A percentile compares a stretch with the other conserved stretches of the same genome.
phyloP scores from a whole-genome alignment of 2,888 invertebrate genomes.

The Drosophila anomalipes region DNA sequence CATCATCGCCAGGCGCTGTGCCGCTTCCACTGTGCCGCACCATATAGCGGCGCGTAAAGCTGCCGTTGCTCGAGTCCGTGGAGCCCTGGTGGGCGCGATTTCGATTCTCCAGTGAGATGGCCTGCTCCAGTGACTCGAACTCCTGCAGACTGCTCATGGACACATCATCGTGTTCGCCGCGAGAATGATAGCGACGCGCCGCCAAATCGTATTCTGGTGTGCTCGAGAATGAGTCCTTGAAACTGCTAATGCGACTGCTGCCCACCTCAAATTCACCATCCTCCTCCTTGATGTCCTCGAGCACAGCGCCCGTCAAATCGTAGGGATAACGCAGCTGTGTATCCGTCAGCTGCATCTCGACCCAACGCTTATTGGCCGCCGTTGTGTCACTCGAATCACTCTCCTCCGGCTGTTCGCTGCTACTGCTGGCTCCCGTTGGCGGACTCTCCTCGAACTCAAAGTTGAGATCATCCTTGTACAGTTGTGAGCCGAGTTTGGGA shows the following conservation, averaged over 20 bases:
- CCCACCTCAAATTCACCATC: conserved; percentile 96
- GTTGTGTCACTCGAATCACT: conserved; percentile 89
- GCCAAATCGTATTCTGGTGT: conserved; percentile 96
- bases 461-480: conserved; percentile 87
- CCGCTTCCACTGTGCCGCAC: conserved; percentile 88
- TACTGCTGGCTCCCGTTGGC: conserved; percentile 84
- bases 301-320: conserved; percentile 92
- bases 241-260: conserved; percentile 89
- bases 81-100: conserved; percentile 89
- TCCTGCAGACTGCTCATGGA: conserved; percentile 97
- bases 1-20: conserved; percentile 88
- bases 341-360: conserved; percentile 93
- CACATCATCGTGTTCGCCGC: conserved; percentile 93
- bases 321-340: conserved; percentile 89
- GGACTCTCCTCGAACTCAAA: conserved; percentile 91
- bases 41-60: conserved; percentile 90
- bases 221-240: conserved; percentile 95
- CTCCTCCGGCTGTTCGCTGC: conserved; percentile 83
- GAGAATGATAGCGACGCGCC: conserved; percentile 92
- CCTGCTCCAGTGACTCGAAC: conserved; percentile 95
- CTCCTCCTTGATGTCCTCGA: conserved; percentile 97
- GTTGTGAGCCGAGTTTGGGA: conserved; percentile 87
- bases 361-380: conserved; percentile 94
- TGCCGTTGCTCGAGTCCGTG: conserved; percentile 94
- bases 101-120: conserved; percentile 92